Base-by-base conservation (phyloP, 2,888 invertebrate species). In the Latheticus oryzae region DNA sequence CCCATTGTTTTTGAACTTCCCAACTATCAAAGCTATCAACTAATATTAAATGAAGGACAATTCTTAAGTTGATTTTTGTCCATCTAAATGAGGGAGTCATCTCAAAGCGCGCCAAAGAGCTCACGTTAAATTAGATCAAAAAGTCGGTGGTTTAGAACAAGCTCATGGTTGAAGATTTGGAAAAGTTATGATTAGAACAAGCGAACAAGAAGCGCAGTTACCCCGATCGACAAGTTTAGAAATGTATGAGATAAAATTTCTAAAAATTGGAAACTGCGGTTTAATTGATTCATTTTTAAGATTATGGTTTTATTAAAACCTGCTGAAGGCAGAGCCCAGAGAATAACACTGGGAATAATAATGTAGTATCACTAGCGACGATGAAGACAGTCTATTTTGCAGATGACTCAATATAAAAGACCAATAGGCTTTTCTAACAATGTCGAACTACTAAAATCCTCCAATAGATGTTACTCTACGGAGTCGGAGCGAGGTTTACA, bases 21-120 rank as follows among this genome's bases (percentile, higher is more conserved):
- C n/a, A n/a, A n/a, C n/a, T n/a, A n/a, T n/a, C n/a, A n/a, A n/a
- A n/a, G n/a, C n/a, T n/a, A n/a, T n/a, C n/a, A n/a, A n/a, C n/a
- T n/a, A n/a, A n/a, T n/a, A n/a, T n/a, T n/a, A n/a, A n/a, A n/a
- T n/a, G n/a, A n/a, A n/a, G n/a, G n/a, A n/a, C n/a, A n/a, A n/a
- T n/a, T n/a, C n/a, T n/a, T n/a, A n/a, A n/a, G n/a, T n/a, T n/a
- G n/a, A n/a, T n/a, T n/a, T n/a, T n/a, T n/a, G n/a, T n/a, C n/a
- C n/a, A n/a, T n/a, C n/a, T n/a, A n/a, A n/a, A n/a, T n/a, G n/a
- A n/a, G n/a, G n/a, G n/a, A n/a, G 91, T 60, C 91, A 93, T 65
- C 87, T 96, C 79, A 94, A 95, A 74, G 88, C 91, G 24, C 87
- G 89, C 61, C 87, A 93, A 75, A 85, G 86, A 69, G 91, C 93